Evolutionary conservation across 2,888 invertebrate genomes (phyloP), one percentile per base, ranked within the genome.

Genomic region (Mythimna vitellina): DNA sequence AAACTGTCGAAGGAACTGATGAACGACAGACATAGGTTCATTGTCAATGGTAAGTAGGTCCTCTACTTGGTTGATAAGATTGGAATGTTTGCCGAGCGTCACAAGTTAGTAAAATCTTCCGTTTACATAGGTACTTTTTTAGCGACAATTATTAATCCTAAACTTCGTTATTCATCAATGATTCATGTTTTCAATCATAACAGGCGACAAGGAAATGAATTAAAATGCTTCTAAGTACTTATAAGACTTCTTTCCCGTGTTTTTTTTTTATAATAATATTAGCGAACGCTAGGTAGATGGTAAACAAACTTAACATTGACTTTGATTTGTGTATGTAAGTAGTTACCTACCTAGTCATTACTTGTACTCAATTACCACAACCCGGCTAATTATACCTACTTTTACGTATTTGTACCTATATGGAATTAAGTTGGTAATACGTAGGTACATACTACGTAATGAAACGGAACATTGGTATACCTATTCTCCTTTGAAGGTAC

Each of bases 1-100:
- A 97, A 97, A 93, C 92, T 97, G 90, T 96, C 97, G 77, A 97
- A 97, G 95, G 97, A 97, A 90, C 94, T 97, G 87, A 95, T 96
- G 91, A 97, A 97, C 92, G 97, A 97, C 90, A 96, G 96, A 85
- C 96, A 97, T 75, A 96, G 93, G 84, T 94, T 94, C 81, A 92
- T 95, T 86, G 92, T 93, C 80, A 96, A 96, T 88, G 95, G 96
- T 96, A 80, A 92, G 94, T 82, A 70, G n/a, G n/a, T n/a, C n/a
- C 10, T 6, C 12, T 56, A 65, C 25, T 53, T 68, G n/a, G 46
- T 62, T 64, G 49, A 79, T 73, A 61, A 65, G 54, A 64, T 73
- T 58, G n/a, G 42, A 70, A 46, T 73, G 46, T 56, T 22, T 49
- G 60, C 51, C 20, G 8, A 62, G n/a, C 6, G 6, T 17, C 17